phyloP scores from a whole-genome alignment of 2,888 invertebrate species.

The Leptogaster cylindrica region DNA sequence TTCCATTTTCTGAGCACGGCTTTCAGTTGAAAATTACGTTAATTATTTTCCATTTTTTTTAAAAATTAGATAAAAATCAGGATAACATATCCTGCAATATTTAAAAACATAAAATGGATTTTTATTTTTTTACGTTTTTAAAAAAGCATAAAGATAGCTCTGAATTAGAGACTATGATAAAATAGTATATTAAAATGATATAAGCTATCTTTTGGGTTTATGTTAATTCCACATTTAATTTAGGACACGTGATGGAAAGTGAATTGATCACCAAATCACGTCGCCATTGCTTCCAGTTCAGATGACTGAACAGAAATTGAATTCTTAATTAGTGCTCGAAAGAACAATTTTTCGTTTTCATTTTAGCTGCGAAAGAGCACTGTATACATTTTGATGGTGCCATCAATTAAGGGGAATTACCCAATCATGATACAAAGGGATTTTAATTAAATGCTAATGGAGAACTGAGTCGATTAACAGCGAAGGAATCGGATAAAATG shows the following conservation, averaged over 20 bases:
- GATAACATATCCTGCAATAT: too few species aligned
- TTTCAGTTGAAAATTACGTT: too few species aligned
- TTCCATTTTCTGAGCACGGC: too few species aligned
- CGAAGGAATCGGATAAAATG: constrained; percentile 35
- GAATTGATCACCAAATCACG: constrained; percentile 1
- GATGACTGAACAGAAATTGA: constrained; percentile 36
- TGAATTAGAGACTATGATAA: too few species aligned
- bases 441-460: constrained; percentile 40
- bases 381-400: constrained; percentile 27
- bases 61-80: too few species aligned
- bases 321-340: constrained; percentile 36
- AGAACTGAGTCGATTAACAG: constrained; percentile 24
- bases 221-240: too few species aligned
- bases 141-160: too few species aligned
- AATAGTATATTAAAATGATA: too few species aligned
- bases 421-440: constrained; percentile 37
- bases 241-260: not conserved
- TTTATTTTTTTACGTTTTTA: too few species aligned
- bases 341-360: constrained; percentile 37
- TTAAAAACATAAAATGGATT: too few species aligned
- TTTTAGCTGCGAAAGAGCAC: constrained; percentile 25
- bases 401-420: constrained; percentile 36
- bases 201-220: too few species aligned
- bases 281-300: not conserved
- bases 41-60: too few species aligned